Percentiles rank a stretch among this genome's conserved stretches.
phyloP scores from a whole-genome alignment of 2,797 vertebrate genomes.

The Ciconia nigra region DNA sequence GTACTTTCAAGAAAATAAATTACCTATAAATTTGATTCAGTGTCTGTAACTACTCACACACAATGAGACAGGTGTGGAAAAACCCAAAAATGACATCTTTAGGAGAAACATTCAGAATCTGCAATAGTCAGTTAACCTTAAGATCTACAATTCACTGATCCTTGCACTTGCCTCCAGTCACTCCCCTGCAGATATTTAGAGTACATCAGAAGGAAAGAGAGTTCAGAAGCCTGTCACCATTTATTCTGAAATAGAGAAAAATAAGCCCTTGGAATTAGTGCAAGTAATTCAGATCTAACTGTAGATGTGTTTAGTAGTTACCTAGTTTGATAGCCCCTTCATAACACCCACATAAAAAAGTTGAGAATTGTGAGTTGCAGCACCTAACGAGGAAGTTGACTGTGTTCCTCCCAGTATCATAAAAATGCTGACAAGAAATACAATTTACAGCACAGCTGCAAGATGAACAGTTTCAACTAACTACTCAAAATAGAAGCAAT shows the following conservation, averaged over 20 bases:
- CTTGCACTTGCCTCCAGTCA: neutral
- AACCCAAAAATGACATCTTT: neutral
- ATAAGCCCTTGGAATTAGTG: neutral
- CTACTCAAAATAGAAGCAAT: neutral
- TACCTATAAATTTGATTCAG: neutral
- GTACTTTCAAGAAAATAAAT: neutral
- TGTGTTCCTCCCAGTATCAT: neutral
- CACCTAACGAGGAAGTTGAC: conserved; percentile 23
- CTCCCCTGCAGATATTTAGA: neutral
- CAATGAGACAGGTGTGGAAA: neutral
- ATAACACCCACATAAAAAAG: neutral
- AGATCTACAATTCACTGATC: neutral
- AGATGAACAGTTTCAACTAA: neutral
- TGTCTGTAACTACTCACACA: neutral
- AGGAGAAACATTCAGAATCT: neutral
- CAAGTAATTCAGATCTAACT: neutral
- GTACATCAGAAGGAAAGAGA: neutral
- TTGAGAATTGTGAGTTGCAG: neutral
- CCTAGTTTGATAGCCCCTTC: neutral
- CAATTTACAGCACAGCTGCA: neutral
- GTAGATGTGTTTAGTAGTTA: neutral
- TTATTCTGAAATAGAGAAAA: neutral
- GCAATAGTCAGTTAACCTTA: neutral
- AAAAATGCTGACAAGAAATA: conserved; percentile 33
- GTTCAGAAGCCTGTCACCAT: neutral